Base-by-base conservation (phyloP, 2,888 invertebrate species). In the Molorchus minor region DNA sequence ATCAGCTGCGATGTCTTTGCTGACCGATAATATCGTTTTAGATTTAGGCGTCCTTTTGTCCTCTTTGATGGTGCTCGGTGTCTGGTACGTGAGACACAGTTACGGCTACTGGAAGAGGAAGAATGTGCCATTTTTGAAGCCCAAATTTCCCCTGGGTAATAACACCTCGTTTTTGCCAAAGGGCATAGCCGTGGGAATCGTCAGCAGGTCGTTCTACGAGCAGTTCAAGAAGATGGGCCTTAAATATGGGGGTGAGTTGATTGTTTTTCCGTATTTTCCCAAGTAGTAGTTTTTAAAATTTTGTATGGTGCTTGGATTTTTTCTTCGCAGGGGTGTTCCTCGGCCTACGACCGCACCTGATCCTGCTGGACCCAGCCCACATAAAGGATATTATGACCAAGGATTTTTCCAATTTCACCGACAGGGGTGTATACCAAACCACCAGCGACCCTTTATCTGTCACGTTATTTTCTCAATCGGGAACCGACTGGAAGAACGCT, bases 341-440 rank as follows among this genome's bases (percentile, higher is more conserved):
- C n/a, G 65, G 65, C 2, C 17, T 65, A 7, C 47, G 67, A 13
- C 76, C 76, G 1, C 45, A 62, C 10, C 44, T 77, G 10, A 54
- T 77, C 1, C 15, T 76, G 1, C 20, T 71, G 1, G 73, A 76
- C 54, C 72, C 74, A 2, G 70, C 72, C 2, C 51, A 72, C 13
- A 65, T 75, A 16, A 70, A 69, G 53, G 58, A 64, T 16, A 62
- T 77, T n/a, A 36, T 77, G n/a, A 66, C 68, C 3, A 73, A 68
- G 47, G 77, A 77, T 54, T 78, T 77, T 55, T 54, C 57, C 1
- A 47, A 70, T 54, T 78, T 77, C 54, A 66, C 65, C 3, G 69
- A 73, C 47, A 64, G 75, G 12, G 74, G 72, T 0, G 38, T 73
- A 7, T 68, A 71, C 40, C 47, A 63, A 36, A 70, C 68, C 51